These are phyloP conservation scores for Heliconius nattereri DNA, from an alignment of 1,140 invertebrate genomes.

Conservation along the genomic window DNA sequence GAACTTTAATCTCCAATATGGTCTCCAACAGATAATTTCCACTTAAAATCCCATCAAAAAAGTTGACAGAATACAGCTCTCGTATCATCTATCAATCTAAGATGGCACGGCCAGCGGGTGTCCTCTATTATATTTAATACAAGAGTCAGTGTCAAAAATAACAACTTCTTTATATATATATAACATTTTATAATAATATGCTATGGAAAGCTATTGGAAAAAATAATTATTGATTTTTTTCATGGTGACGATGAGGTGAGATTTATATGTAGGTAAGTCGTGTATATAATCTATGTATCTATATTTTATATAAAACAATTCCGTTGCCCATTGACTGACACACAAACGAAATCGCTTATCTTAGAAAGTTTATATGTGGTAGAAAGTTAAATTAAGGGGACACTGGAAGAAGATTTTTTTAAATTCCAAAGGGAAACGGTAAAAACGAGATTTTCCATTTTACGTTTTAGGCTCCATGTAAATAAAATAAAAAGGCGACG, in stretches of 20 bases:
- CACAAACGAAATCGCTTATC: too few relatives aligned
- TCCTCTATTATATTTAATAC: constrained; percentile 57
- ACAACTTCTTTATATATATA: constrained; percentile 22
- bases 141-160: constrained; percentile 41
- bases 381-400: too few relatives aligned
- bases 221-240: neutral
- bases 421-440: too few relatives aligned
- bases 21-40: constrained; percentile 58
- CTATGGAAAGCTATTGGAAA: neutral
- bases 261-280: too few relatives aligned
- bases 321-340: too few relatives aligned
- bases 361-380: too few relatives aligned
- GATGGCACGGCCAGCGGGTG: constrained; percentile 59
- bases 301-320: too few relatives aligned
- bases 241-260: neutral
- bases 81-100: constrained; percentile 73
- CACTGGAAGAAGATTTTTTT: too few relatives aligned
- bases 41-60: constrained; percentile 55
- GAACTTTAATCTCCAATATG: constrained; percentile 23
- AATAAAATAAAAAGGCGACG: too few relatives aligned
- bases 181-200: constrained; percentile 7
- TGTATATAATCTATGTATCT: too few relatives aligned
- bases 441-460: too few relatives aligned
- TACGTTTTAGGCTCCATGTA: too few relatives aligned
- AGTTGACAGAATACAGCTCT: constrained; percentile 51